These are phyloP conservation scores for Halichoerus grypus DNA, from an alignment of 2,113 vertebrate genomes.

Conservation along the genomic window DNA sequence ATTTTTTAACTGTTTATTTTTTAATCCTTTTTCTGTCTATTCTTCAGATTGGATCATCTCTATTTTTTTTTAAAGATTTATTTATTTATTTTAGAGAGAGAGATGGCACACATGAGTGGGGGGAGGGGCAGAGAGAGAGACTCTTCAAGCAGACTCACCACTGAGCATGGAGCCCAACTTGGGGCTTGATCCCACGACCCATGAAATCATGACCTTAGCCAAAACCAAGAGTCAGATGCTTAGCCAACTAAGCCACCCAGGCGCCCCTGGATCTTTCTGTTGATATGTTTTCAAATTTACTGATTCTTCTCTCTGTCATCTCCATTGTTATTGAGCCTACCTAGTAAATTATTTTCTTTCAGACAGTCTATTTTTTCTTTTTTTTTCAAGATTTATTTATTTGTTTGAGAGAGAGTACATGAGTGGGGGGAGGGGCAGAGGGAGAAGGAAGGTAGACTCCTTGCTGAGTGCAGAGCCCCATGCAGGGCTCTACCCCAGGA, in stretches of 20 bases:
- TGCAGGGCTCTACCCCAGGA: neutral
- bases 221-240: neutral
- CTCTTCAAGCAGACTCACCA: neutral
- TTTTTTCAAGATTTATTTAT: neutral
- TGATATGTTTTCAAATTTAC: neutral
- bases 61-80: neutral
- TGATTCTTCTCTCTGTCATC: neutral
- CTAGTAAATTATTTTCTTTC: neutral
- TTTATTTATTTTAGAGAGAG: neutral
- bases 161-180: neutral
- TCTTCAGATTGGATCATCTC: neutral
- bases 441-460: neutral
- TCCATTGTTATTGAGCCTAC: neutral
- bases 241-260: neutral
- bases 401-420: neutral
- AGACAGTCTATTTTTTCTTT: neutral
- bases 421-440: neutral
- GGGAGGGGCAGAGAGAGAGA: neutral
- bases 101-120: neutral
- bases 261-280: neutral
- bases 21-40: neutral
- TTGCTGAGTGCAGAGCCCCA: neutral
- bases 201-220: neutral
- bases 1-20: neutral
- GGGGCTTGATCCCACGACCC: neutral